Evolutionary conservation across 35 echinoderm and acorn worm genomes (phyloP), one percentile per base, ranked within the genome.

Genomic region (Ophiothrix spiculata): DNA sequence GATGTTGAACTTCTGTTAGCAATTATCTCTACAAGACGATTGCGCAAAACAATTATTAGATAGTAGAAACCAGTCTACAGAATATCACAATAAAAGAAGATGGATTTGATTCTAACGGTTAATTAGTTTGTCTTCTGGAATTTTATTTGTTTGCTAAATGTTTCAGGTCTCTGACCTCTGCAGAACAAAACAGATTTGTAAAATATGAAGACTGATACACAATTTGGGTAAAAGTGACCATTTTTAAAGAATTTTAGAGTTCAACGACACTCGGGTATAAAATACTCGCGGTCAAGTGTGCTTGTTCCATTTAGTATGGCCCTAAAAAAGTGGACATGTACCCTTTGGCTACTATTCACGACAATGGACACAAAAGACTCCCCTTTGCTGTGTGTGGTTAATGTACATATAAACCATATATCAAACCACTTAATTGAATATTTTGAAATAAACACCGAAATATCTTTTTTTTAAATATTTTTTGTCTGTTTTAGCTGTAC

Each of bases 211-310:
- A 69, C 10, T n/a, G 60, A 69, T 69, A 69, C 3, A 69, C 23
- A 69, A 69, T 10, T 69, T 69, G 8, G 60, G 60, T 69, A 69
- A 69, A 69, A 69, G 60, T 69, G 60, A 69, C 60, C 60, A 69
- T 69, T 10, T n/a, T 15, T 15, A 12, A 69, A 2, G 1, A 15
- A 10, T 6, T 2, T 15, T 25, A 28, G 60, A 69, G 60, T 69
- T 69, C 60, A 69, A 69, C 60, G 60, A 69, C 60, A n/a, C n/a
- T 69, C 17, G 6, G 10, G 29, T 25, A 28, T 4, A 15, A 69
- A 69, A 69, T 2, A 1, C 10, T 15, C 60, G 17, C 60, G 60
- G 60, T 69, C 60, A 69, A 69, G 60, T 69, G 60, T 69, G 29
- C 1, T 2, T 6, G 29, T 49, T 10, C 19, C 23, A 28, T 15